These are phyloP conservation scores for Drosophila setosimentum DNA, from an alignment of 2,888 invertebrate species.

Conservation along the genomic window DNA sequence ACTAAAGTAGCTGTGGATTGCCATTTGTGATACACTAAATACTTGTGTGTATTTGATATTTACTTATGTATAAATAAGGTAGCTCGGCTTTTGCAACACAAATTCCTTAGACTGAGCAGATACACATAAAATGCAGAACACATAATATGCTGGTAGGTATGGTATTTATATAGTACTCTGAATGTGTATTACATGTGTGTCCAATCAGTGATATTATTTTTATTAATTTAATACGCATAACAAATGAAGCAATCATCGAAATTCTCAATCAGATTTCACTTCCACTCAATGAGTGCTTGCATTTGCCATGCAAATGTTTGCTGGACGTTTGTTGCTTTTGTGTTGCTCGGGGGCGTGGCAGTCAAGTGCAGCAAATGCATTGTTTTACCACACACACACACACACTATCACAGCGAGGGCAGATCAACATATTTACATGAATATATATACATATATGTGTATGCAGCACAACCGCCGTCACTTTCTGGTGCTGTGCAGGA, in stretches of 20 bases:
- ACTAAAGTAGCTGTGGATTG: constrained; percentile 45
- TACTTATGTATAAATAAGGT: constrained; percentile 1
- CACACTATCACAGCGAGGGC: constrained; percentile 14
- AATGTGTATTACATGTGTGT: neutral
- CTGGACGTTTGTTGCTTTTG: constrained; percentile 24
- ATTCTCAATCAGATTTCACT: constrained; percentile 43
- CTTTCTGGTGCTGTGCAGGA: constrained; percentile 45
- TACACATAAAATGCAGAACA: neutral
- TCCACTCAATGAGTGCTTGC: constrained; percentile 23
- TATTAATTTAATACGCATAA: constrained; percentile 50
- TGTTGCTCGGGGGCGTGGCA: constrained; percentile 37
- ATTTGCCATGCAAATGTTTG: constrained; percentile 62
- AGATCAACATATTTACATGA: constrained; percentile 66
- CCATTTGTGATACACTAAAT: constrained; percentile 31
- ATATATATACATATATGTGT: neutral
- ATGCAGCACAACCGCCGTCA: constrained; percentile 51
- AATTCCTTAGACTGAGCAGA: neutral
- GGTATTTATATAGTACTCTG: neutral
- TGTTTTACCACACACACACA: constrained; percentile 45
- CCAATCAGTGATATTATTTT: neutral
- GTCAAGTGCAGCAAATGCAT: constrained; percentile 50
- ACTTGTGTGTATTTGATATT: constrained; percentile 34
- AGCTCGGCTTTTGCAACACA: constrained; percentile 1
- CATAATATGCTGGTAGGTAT: neutral
- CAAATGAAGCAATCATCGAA: constrained; percentile 52